phyloP scores from a whole-genome alignment of 2,888 invertebrate species.

The Megalurothrips usitatus region DNA sequence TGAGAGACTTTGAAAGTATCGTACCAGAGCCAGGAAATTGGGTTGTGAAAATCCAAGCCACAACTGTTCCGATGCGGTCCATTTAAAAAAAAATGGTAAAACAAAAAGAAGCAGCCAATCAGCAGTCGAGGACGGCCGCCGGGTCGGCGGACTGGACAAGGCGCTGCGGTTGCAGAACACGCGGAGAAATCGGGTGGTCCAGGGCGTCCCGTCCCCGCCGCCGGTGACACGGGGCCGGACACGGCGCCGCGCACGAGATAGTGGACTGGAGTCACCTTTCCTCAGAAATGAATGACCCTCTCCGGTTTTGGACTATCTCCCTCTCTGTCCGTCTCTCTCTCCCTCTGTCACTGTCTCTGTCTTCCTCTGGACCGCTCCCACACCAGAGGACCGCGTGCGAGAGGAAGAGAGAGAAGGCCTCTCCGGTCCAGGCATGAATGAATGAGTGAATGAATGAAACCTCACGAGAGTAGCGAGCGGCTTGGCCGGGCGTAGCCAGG shows the following conservation, averaged over 20 bases:
- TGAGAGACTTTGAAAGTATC: too few species aligned
- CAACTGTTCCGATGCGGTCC: too few species aligned
- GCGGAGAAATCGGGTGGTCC: background rate
- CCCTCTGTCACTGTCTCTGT: background rate
- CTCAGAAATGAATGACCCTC: background rate
- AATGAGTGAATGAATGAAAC: conserved; percentile 20
- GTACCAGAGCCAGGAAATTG: too few species aligned
- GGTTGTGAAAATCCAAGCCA: too few species aligned
- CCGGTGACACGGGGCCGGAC: background rate
- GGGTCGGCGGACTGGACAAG: background rate
- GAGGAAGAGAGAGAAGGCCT: background rate
- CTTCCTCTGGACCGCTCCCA: background rate
- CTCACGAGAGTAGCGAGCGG: background rate
- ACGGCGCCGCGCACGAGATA: background rate
- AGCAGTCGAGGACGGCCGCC: background rate
- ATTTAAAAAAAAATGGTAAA: too few species aligned
- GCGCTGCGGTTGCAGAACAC: background rate
- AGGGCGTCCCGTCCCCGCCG: background rate
- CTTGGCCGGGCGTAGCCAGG: background rate
- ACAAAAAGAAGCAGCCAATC: too few species aligned
- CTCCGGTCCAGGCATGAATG: background rate
- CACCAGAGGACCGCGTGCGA: background rate
- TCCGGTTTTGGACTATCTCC: background rate
- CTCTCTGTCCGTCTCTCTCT: background rate
- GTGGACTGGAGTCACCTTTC: background rate